phyloP scores from a whole-genome alignment of 2,888 invertebrate species.

The Eupithecia insigniata region DNA sequence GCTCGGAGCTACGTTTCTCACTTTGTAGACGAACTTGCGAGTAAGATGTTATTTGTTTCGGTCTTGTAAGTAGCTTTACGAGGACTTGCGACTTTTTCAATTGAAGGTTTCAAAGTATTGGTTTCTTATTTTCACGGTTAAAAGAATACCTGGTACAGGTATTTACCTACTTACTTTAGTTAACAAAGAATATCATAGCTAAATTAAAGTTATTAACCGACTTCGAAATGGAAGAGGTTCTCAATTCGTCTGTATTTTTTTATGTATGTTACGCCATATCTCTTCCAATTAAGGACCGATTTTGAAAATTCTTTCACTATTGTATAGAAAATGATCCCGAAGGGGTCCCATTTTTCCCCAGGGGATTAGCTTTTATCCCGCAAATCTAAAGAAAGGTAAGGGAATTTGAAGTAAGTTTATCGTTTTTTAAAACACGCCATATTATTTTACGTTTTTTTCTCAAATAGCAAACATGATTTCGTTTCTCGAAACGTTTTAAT shows the following conservation, averaged over 20 bases:
- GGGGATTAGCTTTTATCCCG: no score
- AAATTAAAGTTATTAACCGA: no score
- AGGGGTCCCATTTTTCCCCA: no score
- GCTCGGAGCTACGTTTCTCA: slow-evolving; percentile 40
- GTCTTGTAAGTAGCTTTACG: slow-evolving; percentile 16
- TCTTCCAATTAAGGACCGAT: no score
- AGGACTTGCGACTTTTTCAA: neutral
- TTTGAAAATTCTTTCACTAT: no score
- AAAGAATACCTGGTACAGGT: neutral
- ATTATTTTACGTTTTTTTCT: no score
- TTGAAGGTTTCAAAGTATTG: neutral
- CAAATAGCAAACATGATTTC: neutral
- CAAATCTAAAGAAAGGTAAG: no score
- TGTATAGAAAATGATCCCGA: no score
- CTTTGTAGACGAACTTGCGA: slow-evolving; percentile 27
- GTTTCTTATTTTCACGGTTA: neutral
- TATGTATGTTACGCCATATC: no score
- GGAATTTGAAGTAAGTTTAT: no score
- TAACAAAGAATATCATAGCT: neutral
- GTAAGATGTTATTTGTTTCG: slow-evolving; percentile 32
- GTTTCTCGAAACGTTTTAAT: neutral
- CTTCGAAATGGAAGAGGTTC: no score
- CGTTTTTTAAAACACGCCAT: neutral
- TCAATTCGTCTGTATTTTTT: no score
- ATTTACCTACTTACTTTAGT: neutral